phyloP scores from a whole-genome alignment of 2,113 vertebrate species.

The Xenotilapia longispinis region DNA sequence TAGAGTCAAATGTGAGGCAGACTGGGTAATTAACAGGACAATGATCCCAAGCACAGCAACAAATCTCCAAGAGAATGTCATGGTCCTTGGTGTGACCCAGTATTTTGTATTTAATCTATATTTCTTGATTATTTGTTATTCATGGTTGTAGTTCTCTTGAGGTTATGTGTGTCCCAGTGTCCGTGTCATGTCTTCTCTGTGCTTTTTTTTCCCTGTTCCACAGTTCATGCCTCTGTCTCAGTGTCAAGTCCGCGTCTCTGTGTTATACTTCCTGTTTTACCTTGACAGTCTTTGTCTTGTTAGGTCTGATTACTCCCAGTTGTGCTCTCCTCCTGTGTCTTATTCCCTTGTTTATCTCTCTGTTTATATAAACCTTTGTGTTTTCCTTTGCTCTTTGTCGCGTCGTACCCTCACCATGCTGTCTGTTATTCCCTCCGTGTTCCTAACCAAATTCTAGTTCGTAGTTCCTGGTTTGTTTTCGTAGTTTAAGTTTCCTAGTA shows the following conservation, averaged over 20 bases:
- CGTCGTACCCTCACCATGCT: neutral
- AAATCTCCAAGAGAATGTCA: neutral
- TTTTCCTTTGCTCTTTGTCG: neutral
- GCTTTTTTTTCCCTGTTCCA: neutral
- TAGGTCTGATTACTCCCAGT: neutral
- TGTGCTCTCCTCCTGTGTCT: neutral
- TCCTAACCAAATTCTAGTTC: neutral
- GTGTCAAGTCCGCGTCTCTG: neutral
- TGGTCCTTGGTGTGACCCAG: neutral
- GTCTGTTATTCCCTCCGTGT: neutral
- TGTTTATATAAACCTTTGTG: neutral
- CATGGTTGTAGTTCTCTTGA: neutral
- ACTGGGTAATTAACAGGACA: neutral
- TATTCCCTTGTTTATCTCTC: neutral
- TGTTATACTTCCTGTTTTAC: neutral
- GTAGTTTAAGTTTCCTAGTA: neutral
- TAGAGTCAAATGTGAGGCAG: neutral
- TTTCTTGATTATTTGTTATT: neutral
- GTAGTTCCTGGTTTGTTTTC: neutral
- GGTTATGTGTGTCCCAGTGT: neutral
- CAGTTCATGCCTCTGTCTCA: neutral
- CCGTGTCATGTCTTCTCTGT: neutral
- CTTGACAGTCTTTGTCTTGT: neutral
- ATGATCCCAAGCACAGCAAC: neutral
- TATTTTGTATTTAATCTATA: neutral